Evolutionary conservation across 2,797 vertebrate species (phyloP).

Genomic region (Gymnothorax javanicus): DNA sequence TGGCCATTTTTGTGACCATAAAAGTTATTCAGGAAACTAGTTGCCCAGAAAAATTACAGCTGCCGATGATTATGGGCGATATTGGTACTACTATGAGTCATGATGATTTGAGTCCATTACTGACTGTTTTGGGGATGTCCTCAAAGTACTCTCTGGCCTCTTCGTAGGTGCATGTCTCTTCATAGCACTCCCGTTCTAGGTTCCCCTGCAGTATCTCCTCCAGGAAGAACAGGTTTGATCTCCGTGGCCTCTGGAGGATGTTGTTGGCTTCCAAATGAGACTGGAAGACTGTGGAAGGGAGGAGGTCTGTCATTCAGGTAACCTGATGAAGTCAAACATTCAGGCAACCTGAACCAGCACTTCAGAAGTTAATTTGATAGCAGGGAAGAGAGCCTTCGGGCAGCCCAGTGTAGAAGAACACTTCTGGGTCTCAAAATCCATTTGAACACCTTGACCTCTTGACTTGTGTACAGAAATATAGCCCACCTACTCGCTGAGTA

Average conservation of each 20-base stretch:
- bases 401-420: background rate
- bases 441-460: background rate
- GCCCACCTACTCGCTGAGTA: background rate
- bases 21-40: background rate
- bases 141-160: constrained; percentile 88
- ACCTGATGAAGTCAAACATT: background rate
- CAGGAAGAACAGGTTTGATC: constrained; percentile 71
- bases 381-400: background rate
- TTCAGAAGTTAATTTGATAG: background rate
- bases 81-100: background rate
- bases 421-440: background rate
- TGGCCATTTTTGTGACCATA: background rate
- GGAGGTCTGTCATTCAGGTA: background rate
- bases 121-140: constrained; percentile 67
- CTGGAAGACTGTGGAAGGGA: constrained; percentile 70
- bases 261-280: constrained; percentile 54
- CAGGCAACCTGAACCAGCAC: background rate
- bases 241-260: constrained; percentile 73
- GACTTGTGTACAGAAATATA: background rate
- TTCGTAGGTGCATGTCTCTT: constrained; percentile 81
- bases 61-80: background rate
- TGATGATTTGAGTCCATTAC: constrained; percentile 35
- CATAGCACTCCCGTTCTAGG: constrained; percentile 86
- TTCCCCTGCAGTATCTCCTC: constrained; percentile 85
- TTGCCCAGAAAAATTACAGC: background rate